Evolutionary conservation across 1,140 invertebrate species (phyloP), one percentile per base, ranked within the genome.

Genomic region (Orius insidiosus): DNA sequence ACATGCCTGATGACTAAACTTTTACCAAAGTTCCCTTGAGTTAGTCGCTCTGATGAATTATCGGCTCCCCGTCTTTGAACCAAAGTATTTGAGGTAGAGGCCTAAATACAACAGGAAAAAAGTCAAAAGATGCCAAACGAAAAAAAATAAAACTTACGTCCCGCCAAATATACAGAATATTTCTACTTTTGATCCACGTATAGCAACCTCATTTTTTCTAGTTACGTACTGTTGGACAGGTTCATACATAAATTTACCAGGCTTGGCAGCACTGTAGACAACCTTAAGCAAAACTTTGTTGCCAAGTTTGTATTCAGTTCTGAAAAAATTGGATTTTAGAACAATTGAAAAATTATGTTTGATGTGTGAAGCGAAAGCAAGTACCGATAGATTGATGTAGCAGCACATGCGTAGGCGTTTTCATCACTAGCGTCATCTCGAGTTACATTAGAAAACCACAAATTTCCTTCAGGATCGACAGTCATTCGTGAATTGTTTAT

Each of bases 361-460:
- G 6, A 38, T 33, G 32, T 33, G 32, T 6, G 32, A 33, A n/a
- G n/a, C n/a, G n/a, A n/a, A 7, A 38, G 14, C 15, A 38, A 4
- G 49, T 53, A 64, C 60, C 64, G 59, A 58, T 86, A 89, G 1
- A 78, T 63, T 0, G 85, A 89, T 32, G 85, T 82, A 0, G 86
- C 88, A 3, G 85, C 81, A 57, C 89, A 95, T 37, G 83, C 83
- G 58, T 95, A 95, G 46, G 74, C 75, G 59, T 78, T 86, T 54
- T 89, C 77, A 9, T 77, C 71, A 43, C 79, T 82, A 5, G 76
- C 74, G 63, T 95, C 89, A n/a, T 71, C 58, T 45, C 74, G 70
- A 1, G 87, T 93, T 4, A 95, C 80, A 65, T 94, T 93, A 16
- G 86, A 88, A 64, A 94, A 94, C 80, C 86, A 92, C 0, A 95